These are phyloP conservation scores for Melipona bicolor DNA, from an alignment of 2,888 invertebrate species.

Conservation along the genomic window DNA sequence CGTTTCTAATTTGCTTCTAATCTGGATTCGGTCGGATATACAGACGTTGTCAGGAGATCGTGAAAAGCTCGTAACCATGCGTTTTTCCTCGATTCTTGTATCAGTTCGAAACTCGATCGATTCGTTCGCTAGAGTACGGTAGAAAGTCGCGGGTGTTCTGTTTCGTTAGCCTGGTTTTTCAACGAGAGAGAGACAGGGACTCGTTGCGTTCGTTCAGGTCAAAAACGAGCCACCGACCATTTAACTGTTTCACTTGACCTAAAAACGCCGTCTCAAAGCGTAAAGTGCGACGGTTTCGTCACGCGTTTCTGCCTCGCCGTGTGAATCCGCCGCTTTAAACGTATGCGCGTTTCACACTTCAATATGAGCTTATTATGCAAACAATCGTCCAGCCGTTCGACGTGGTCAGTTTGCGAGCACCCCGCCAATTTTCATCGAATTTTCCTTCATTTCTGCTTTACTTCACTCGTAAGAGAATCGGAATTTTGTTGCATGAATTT, in stretches of 20 bases:
- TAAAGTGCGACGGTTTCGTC: slow-evolving; percentile 54
- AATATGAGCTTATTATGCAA: slow-evolving; percentile 24
- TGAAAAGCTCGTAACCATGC: not conserved
- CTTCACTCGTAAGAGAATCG: not conserved
- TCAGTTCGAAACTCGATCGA: not conserved
- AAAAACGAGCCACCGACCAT: slow-evolving; percentile 36
- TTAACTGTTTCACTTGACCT: slow-evolving; percentile 60
- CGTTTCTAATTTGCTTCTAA: slow-evolving; percentile 17
- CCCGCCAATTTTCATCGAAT: not conserved
- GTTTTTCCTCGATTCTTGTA: not conserved
- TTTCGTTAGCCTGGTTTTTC: slow-evolving; percentile 34
- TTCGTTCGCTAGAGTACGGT: not conserved
- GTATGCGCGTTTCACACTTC: slow-evolving; percentile 6
- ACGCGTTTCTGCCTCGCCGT: slow-evolving; percentile 45
- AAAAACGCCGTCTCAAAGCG: slow-evolving; percentile 44
- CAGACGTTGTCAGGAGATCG: not conserved
- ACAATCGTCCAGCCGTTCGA: not conserved
- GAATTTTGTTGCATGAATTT: not conserved
- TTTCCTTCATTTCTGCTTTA: not conserved
- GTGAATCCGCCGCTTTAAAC: slow-evolving; percentile 37
- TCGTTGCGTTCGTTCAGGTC: slow-evolving; percentile 19
- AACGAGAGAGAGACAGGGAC: not conserved
- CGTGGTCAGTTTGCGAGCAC: not conserved
- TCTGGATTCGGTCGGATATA: not conserved
- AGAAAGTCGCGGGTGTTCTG: slow-evolving; percentile 11